phyloP scores from a whole-genome alignment of 2,113 vertebrate species.

The Psettodes erumei region DNA sequence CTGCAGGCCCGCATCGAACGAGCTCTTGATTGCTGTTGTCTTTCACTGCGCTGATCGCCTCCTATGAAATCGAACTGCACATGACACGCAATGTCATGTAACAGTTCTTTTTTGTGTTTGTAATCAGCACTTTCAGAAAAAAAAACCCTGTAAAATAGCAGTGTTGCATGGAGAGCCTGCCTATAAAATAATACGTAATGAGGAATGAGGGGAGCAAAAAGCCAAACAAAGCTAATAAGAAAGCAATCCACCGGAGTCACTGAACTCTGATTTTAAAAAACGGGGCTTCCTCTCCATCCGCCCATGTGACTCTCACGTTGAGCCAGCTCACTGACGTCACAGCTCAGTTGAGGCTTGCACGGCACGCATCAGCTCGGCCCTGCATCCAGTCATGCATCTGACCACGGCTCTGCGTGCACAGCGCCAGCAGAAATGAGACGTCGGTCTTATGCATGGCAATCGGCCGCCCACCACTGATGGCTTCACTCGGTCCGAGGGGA shows the following conservation, averaged over 20 bases:
- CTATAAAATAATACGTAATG: no score
- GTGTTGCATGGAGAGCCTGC: no score
- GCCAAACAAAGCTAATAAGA: no score
- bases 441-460: no score
- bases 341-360: neutral
- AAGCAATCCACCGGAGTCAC: neutral
- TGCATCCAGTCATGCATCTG: neutral
- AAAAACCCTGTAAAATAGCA: no score
- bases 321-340: slow-evolving; percentile 17
- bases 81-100: no score
- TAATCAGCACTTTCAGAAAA: no score
- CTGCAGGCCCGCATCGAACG: neutral
- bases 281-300: neutral
- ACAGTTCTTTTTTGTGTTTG: no score
- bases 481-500: neutral
- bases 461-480: neutral
- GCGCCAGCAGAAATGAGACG: neutral
- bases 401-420: neutral
- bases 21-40: neutral
- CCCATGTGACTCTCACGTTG: slow-evolving; percentile 1
- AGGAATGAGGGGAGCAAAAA: no score
- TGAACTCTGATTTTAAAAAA: slow-evolving; percentile 5
- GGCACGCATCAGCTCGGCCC: slow-evolving; percentile 1
- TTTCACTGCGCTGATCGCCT: no score
- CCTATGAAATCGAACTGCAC: no score